Evolutionary conservation across 1,140 invertebrate genomes (phyloP), one percentile per base, ranked within the genome.

Genomic region (Bombus breviceps): DNA sequence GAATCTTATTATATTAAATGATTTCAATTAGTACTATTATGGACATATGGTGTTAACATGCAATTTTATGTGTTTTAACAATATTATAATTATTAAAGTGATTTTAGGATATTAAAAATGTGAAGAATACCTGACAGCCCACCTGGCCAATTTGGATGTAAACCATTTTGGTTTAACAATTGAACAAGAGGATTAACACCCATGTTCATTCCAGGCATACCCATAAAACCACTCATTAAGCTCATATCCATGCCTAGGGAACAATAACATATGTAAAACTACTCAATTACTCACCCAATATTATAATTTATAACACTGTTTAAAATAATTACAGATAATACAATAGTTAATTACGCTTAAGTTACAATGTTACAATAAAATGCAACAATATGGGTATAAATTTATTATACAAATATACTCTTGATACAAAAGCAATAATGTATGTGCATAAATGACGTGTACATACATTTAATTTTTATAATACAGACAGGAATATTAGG

Each of bases 181-280:
- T 95, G 95, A 75, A 95, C 89, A 83, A 95, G 94, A 73, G 95
- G 94, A 92, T 95, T 94, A 73, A 94, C 91, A 81, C 92, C 93
- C 93, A 94, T 94, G 83, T 93, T 94, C 93, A 95, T 95, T 76
- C 93, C 93, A 90, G 92, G 84, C 93, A 95, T 94, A 82, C 92
- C 93, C 92, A 95, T 94, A 86, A 95, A 93, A 83, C 92, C 90
- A 81, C 94, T 93, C 92, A 95, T 93, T 78, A 95, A 91, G 87
- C 93, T 94, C 92, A 95, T 93, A 77, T 95, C 94, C 93, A 95
- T 92, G 71, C 85, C 94, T 93, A 75, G 28, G 66, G 64, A 86
- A 89, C 32, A 64, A 91, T 88, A 89, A 80, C 28, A 75, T 41
- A 47, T 32, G 2, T 80, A 62, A 39, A 72, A 72, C 18, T 47